phyloP scores from a whole-genome alignment of 2,113 vertebrate genomes.

The Porphyrio hochstetteri region DNA sequence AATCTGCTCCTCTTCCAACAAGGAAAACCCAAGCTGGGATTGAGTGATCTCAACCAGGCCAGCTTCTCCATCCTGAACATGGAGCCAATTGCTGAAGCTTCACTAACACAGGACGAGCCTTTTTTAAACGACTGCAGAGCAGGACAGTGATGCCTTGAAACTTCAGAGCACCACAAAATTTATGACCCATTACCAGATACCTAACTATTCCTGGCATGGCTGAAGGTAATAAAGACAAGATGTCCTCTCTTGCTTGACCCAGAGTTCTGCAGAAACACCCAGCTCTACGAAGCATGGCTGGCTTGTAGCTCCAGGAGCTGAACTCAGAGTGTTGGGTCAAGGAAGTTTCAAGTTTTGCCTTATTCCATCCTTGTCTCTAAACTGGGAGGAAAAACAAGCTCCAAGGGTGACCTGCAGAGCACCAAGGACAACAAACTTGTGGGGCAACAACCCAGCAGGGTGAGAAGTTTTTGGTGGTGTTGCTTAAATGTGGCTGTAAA shows the following conservation, averaged over 20 bases:
- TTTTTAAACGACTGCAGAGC: neutral
- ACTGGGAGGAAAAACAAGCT: slow-evolving; percentile 35
- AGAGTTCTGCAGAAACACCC: neutral
- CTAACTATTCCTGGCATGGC: neutral
- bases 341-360: slow-evolving; percentile 1
- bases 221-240: slow-evolving; percentile 23
- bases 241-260: neutral
- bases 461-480: neutral
- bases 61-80: neutral
- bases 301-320: slow-evolving; percentile 16
- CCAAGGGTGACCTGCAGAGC: neutral
- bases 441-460: neutral
- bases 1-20: neutral
- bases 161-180: neutral
- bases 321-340: slow-evolving; percentile 28
- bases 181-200: neutral
- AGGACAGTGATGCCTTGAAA: neutral
- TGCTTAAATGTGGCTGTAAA: neutral
- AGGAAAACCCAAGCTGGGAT: neutral
- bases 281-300: slow-evolving; percentile 11
- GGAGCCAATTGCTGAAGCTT: neutral
- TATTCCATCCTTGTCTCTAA: neutral
- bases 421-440: slow-evolving; percentile 35
- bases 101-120: neutral
- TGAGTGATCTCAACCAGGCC: neutral